phyloP scores from a whole-genome alignment of 2,888 invertebrate genomes.

The Morpho deidamia region DNA sequence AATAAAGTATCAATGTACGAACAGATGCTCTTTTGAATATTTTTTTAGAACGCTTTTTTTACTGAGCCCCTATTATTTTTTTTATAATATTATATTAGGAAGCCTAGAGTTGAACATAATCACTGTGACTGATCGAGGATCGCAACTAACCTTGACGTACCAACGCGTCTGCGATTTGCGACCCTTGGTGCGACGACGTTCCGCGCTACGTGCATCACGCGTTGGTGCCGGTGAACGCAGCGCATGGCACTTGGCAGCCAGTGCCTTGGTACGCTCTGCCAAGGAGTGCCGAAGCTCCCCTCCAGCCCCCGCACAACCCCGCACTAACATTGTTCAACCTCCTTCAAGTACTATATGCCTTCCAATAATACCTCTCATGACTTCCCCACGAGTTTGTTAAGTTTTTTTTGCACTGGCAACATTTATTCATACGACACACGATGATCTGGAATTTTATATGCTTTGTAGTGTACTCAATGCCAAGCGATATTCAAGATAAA shows the following conservation, averaged over 20 bases:
- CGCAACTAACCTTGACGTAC: slow-evolving; percentile 85
- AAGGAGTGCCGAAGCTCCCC: slow-evolving; percentile 69
- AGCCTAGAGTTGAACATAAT: too few species aligned
- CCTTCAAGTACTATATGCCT: slow-evolving; percentile 30
- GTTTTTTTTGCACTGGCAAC: too few species aligned
- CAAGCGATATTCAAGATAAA: slow-evolving; percentile 3
- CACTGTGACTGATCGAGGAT: slow-evolving; percentile 3
- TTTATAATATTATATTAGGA: too few species aligned
- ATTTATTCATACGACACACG: too few species aligned
- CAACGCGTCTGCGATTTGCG: slow-evolving; percentile 80
- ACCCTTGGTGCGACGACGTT: slow-evolving; percentile 62
- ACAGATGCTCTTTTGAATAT: too few species aligned
- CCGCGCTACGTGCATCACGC: slow-evolving; percentile 50
- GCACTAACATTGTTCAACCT: slow-evolving; percentile 66
- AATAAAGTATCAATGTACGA: too few species aligned
- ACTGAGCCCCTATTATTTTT: too few species aligned
- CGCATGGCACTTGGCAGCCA: slow-evolving; percentile 70
- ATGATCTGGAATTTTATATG: too few species aligned
- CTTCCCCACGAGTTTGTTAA: background rate
- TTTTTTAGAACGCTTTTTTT: too few species aligned
- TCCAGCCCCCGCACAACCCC: slow-evolving; percentile 66
- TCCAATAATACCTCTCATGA: slow-evolving; percentile 17
- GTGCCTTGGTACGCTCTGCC: slow-evolving; percentile 71
- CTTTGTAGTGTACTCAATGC: slow-evolving; percentile 9
- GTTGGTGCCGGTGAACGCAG: slow-evolving; percentile 55